phyloP scores from a whole-genome alignment of 1,140 invertebrate genomes.

The Akabosia matsudoensis region DNA sequence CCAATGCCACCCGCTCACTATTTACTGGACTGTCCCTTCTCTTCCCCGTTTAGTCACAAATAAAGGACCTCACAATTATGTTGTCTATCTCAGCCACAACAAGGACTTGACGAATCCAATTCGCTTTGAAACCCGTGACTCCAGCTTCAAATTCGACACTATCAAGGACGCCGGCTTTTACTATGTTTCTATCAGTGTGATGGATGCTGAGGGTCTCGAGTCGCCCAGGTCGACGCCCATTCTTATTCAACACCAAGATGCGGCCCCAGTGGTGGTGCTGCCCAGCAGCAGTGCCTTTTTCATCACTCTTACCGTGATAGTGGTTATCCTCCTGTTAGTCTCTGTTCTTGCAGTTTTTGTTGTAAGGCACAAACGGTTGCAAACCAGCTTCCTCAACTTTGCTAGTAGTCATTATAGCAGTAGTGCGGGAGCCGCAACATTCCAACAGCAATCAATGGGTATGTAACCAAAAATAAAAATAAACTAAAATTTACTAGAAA shows the following conservation, averaged over 20 bases:
- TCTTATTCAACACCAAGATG: conserved; percentile 7
- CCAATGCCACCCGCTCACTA: conserved; percentile 52
- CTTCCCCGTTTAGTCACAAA: conserved; percentile 29
- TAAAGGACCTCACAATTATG: conserved; percentile 52
- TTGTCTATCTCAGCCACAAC: conserved; percentile 62
- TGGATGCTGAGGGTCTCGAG: conserved; percentile 62
- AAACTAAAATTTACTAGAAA: conserved; percentile 2
- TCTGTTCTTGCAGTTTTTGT: conserved; percentile 64
- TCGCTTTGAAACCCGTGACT: conserved; percentile 53
- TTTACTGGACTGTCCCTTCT: conserved; percentile 21
- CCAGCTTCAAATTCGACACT: conserved; percentile 60
- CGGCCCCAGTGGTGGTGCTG: conserved; percentile 22
- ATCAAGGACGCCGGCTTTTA: conserved; percentile 56
- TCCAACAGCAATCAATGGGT: conserved; percentile 53
- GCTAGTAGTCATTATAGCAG: conserved; percentile 77
- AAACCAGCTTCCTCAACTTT: conserved; percentile 74
- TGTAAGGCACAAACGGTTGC: conserved; percentile 68
- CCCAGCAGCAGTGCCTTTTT: conserved; percentile 21
- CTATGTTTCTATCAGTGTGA: conserved; percentile 63
- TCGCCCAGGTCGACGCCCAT: conserved; percentile 27
- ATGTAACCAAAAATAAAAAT: neutral
- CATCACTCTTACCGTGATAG: conserved; percentile 53
- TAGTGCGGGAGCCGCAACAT: conserved; percentile 76
- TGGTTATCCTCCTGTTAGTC: conserved; percentile 60
- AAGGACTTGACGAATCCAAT: conserved; percentile 56